Evolutionary conservation across 2,113 vertebrate genomes (phyloP), one percentile per base, ranked within the genome.

Genomic region (Pterocles burchelli): DNA sequence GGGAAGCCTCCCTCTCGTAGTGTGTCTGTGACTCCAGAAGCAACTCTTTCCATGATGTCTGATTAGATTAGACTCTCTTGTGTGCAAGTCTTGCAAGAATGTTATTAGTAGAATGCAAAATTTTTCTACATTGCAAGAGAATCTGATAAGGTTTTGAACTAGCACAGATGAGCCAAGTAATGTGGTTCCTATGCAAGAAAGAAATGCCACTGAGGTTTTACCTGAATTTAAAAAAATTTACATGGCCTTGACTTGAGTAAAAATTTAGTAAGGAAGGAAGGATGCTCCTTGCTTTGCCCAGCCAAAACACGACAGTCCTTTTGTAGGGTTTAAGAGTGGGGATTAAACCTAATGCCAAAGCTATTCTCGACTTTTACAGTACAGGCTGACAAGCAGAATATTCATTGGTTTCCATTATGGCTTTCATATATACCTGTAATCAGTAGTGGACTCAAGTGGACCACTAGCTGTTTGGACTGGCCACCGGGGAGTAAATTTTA

Each of bases 21-120:
- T 3, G 13, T n/a, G 33, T 29, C 74, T 57, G 13, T 72, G 48
- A 15, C 19, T 92, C 16, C 63, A 43, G 59, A 80, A 66, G 48
- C 28, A 85, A 11, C 12, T 79, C 6, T 11, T 80, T 58, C 7
- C 16, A 4, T 20, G 31, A 41, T 0, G 0, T 13, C 19, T 71
- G 46, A 57, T 63, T 68, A 58, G 63, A 54, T 61, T 13, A 43
- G 31, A 25, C 25, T 51, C 4, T 46, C 7, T 51, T 19, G 16
- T 12, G 4, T 76, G 20, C 16, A 43, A 36, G 2, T 41, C 48
- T 76, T 80, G 21, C 33, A 52, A 34, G 57, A 95, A 43, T 17
- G 17, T 79, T 71, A 48, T 36, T 48, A 19, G 26, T 36, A 71
- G 48, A 88, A 80, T 22, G 19, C 18, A 15, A n/a, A 34, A 8